Evolutionary conservation across 1,140 invertebrate genomes (phyloP), one percentile per base, ranked within the genome.

Genomic region (Apis cerana): DNA sequence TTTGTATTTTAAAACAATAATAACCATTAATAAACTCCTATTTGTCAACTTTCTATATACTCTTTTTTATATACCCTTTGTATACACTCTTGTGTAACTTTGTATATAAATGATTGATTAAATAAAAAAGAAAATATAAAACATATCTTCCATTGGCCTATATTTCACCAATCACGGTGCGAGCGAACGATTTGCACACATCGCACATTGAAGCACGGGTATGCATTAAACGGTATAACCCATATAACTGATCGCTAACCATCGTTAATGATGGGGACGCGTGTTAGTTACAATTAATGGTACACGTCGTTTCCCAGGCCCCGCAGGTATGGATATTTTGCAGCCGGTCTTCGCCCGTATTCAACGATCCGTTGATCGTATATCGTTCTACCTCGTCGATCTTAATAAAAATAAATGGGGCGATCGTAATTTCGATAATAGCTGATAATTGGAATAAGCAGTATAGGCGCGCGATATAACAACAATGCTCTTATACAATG

Each of bases 231-330:
- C 13, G 33, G 58, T 43, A 43, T 43, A 48, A 48, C 48, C 27
- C 19, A 23, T n/a, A 8, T 33, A 54, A n/a, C 48, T 5, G 61
- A 74, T 74, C 27, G 62, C 52, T 50, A 81, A 75, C 64, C 48
- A 33, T 75, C 54, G 67, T 81, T 75, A 65, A 67, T 58, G 59
- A 48, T 33, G 17, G 71, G 59, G 61, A 74, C 52, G 61, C 61
- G 27, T 43, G 62, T 75, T 81, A 81, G 61, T 81, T 67, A 58
- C 54, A 75, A 75, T 81, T 67, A 75, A 67, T 67, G 58, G 76
- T 23, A 21, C 76, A 54, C 58, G 54, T 19, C 23, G 61, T 71
- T 79, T 62, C 62, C 56, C 58, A 71, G 21, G 43, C n/a, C 48
- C 67, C 10, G 19, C 43, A 48, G 67, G 33, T 33, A 59, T 58